Evolutionary conservation across 1,140 invertebrate genomes (phyloP), one percentile per base, ranked within the genome.

Genomic region (Samia ricini): DNA sequence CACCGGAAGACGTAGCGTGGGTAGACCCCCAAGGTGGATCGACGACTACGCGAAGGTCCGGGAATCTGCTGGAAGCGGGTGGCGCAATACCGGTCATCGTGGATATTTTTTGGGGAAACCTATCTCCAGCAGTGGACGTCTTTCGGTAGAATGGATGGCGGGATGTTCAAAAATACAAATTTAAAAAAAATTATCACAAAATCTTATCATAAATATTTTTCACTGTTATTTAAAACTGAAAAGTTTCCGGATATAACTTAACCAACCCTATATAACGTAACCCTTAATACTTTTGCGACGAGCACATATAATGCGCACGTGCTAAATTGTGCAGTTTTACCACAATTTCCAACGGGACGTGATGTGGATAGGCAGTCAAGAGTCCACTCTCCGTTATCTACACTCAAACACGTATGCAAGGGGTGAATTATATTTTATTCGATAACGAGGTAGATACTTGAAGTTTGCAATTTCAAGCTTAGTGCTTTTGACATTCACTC

Each of bases 301-400:
- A 52, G 33, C 33, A 15, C 33, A 3, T n/a, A n/a, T n/a, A n/a
- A n/a, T 10, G 20, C 19, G 51, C 51, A 23, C 51, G 51, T 52
- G 51, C 51, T 20, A 20, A 52, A 22, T 52, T 21, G 51, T n/a
- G 23, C 51, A 52, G 7, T 52, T 52, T 52, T 52, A 52, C 51
- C 8, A 52, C 23, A 22, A n/a, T 52, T 52, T 52, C 19, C 20
- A 23, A 2, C 51, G 20, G 20, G 51, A 52, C 12, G 23, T 52
- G 51, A n/a, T 8, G 1, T 18, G n/a, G 7, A 20, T 15, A 20
- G 7, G 15, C 51, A 2, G 51, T 2, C 51, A 52, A 52, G 51
- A 2, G 23, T 42, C 19, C 19, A 52, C 51, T 52, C 51, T 4
- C 18, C n/a, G 18, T 52, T 52, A 52, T 52, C 51, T 52, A 3